Evolutionary conservation across 2,113 vertebrate species (phyloP), one percentile per base, ranked within the genome.

Genomic region (Centropus bengalensis): DNA sequence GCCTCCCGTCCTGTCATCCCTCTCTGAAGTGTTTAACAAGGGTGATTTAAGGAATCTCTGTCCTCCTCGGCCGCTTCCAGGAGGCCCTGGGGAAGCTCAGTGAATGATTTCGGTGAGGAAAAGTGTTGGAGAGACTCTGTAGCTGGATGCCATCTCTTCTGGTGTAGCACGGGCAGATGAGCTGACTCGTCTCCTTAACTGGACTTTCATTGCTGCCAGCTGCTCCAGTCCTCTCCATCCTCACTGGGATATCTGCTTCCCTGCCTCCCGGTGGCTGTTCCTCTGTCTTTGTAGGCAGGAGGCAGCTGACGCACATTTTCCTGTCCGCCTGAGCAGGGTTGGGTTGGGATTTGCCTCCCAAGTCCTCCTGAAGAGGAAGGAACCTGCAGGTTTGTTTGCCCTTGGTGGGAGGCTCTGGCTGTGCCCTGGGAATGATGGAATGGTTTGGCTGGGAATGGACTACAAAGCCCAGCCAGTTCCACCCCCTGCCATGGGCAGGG

Each of bases 1-100:
- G 28, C 14, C 21, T 0, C 0, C 63, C 54, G 51, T 73, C 51
- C 45, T 69, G 14, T 17, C 5, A 0, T 23, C 11, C 38, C 14
- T 75, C 33, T 62, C n/a, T 10, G 3, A 13, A 26, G 15, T 40
- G 27, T 32, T 58, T 33, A 22, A 20, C 22, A 3, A 45, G 58
- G 51, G 36, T 5, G 45, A 5, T 66, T 58, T 33, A n/a, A 45
- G 42, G 86, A 52, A 71, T 22, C 11, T 38, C 47, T 21, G 30
- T 84, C 73, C 51, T 49, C 42, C 14, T 27, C n/a, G 4, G 9
- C 17, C 0, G 1, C 24, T 52, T 86, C 58, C 66, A 63, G 59
- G 63, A 76, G 67, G 64, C 36, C 56, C 47, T 44, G 55, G 64
- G 54, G 70, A 80, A 67, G 8, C 0, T 0, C 1, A 1, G 10